Base-by-base conservation (phyloP, 2,797 vertebrate species). In the Pelochelys cantorii region DNA sequence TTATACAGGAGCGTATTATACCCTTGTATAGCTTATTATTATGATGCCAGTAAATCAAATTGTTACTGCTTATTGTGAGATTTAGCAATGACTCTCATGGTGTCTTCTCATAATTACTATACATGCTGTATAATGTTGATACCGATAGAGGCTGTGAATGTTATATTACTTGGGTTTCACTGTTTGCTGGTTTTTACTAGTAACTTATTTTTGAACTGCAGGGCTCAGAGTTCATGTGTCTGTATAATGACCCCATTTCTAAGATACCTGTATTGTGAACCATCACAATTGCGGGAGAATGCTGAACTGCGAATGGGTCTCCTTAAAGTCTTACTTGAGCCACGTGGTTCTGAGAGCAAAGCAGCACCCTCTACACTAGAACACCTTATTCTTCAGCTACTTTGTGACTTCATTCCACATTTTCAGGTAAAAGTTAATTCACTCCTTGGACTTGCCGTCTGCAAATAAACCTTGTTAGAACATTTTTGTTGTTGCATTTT, bases 261-360 rank as follows among this genome's bases (percentile, higher is more conserved):
- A 12, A 98, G 98, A 75, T 99, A 98, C 96, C 96, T 99, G 9
- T 99, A 99, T 97, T 99, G 99, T 11, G 98, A 99, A 89, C 99
- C 99, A 4, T 98, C 97, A 93, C 98, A 98, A 75, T 95, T 98
- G 65, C 79, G 98, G 18, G 98, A 99, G 92, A 98, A 99, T 34
- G 98, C 98, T 48, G 95, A 98, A 56, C 98, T 99, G 37, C 97
- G 99, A 78, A 98, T 98, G 88, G 94, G 98, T 68, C 98, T 99
- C 20, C 98, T 99, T 48, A 98, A 98, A 95, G 96, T 98, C 81
- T 97, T 99, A 84, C 97, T 99, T 92, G 98, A 98, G 29, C 95
- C 95, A 25, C 34, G 2, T 22, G 65, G 65, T 55, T 53, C 55
- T 56, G 82, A 85, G 94, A 89, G 94, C 15, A 78, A 77, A 80